These are phyloP conservation scores for Arizona elegans DNA, from an alignment of 2,113 vertebrate genomes.

Conservation along the genomic window DNA sequence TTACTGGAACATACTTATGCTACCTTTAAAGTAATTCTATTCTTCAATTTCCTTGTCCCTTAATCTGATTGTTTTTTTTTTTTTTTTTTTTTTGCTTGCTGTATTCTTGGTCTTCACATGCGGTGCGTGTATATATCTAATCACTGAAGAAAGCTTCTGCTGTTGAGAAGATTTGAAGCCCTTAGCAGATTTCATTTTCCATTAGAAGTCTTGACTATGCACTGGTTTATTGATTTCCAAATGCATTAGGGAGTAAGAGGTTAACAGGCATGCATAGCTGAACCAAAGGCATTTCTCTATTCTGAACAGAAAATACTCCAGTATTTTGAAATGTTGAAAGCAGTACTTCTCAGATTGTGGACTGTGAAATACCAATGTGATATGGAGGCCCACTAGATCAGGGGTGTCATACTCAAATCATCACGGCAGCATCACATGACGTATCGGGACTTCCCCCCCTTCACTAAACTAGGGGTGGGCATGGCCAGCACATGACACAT, in stretches of 20 bases:
- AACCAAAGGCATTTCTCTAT: not conserved
- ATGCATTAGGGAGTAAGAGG: not conserved
- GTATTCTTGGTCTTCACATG: conserved; percentile 5
- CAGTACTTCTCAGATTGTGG: not conserved
- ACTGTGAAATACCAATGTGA: not conserved
- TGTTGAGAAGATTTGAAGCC: conserved; percentile 16
- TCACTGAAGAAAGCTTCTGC: not conserved
- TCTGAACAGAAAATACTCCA: not conserved
- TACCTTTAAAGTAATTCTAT: conserved; percentile 41
- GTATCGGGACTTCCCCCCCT: too few relatives aligned
- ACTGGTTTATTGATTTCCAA: conserved; percentile 14
- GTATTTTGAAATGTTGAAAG: not conserved
- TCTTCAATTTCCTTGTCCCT: conserved; percentile 3
- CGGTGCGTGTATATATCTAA: not conserved
- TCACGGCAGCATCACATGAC: too few relatives aligned
- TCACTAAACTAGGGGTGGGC: too few relatives aligned
- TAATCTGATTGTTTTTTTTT: conserved; percentile 24
- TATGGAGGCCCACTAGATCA: not conserved
- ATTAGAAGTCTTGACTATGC: not conserved
- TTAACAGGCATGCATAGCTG: not conserved
- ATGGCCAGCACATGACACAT: too few relatives aligned
- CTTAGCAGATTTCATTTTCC: conserved; percentile 24
- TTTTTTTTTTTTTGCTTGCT: not conserved
- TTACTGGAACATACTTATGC: conserved; percentile 32
- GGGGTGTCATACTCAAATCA: too few relatives aligned